Percentiles rank a stretch among this genome's conserved stretches.
phyloP scores from a whole-genome alignment of 2,888 invertebrate genomes.

The Morinoia aosen region DNA sequence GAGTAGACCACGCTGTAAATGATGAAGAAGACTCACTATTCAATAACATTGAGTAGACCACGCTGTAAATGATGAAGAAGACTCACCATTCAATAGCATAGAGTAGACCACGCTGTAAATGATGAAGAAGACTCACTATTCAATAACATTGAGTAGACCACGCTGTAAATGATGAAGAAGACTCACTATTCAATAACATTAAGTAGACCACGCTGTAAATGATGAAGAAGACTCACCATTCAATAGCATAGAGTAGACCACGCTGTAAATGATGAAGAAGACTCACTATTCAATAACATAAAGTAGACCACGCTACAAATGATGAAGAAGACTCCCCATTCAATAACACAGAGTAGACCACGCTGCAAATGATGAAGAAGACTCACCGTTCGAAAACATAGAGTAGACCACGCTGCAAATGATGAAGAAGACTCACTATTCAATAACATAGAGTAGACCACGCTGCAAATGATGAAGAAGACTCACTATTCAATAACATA shows the following conservation, averaged over 20 bases:
- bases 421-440: neutral
- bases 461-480: neutral
- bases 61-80: no score
- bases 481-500: neutral
- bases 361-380: neutral
- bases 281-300: neutral
- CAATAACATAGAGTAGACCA: neutral
- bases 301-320: neutral
- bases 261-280: no score
- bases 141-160: neutral
- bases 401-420: neutral
- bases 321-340: neutral
- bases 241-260: no score
- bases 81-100: neutral
- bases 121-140: neutral
- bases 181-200: neutral
- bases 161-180: neutral
- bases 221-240: neutral
- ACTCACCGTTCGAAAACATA: neutral
- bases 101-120: neutral
- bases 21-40: neutral
- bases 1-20: neutral
- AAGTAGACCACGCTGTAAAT: neutral
- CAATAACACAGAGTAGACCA: neutral
- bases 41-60: no score